A percentile compares a stretch with the other conserved stretches of the same genome.
Conservation (phyloP, 2,888 invertebrate species). For the Aproaerema taeniolella region DNA sequence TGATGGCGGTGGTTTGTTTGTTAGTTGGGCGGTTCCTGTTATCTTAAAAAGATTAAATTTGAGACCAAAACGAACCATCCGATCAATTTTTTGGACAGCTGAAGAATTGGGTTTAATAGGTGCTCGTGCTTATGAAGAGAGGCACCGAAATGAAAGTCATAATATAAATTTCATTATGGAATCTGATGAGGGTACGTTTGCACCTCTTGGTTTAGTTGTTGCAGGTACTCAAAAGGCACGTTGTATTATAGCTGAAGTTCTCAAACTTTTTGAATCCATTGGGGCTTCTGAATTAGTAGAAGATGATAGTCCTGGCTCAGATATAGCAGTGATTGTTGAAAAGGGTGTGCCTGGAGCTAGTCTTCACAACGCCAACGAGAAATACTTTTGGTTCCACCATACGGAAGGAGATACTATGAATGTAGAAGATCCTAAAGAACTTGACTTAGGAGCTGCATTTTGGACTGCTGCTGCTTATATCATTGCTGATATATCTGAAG, state of each 20-base stretch:
- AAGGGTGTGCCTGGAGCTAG: constrained; percentile 85
- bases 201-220: constrained; percentile 82
- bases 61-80: constrained; percentile 82
- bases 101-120: constrained; percentile 87
- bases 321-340: constrained; percentile 80
- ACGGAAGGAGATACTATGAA: constrained; percentile 88
- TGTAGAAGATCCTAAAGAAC: constrained; percentile 80
- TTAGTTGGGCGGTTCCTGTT: constrained; percentile 85
- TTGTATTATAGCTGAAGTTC: constrained; percentile 82
- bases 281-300: constrained; percentile 80
- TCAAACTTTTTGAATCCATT: constrained; percentile 81
- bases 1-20: constrained; percentile 88
- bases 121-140: constrained; percentile 79
- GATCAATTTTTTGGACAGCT: constrained; percentile 87
- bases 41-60: constrained; percentile 81
- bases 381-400: constrained; percentile 87
- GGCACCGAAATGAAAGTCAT: constrained; percentile 72
- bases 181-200: constrained; percentile 89
- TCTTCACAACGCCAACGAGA: constrained; percentile 81
- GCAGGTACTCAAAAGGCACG: constrained; percentile 78
- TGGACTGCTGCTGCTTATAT: constrained; percentile 88
- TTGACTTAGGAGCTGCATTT: constrained; percentile 86
- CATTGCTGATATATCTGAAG: constrained; percentile 84
- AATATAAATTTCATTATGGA: constrained; percentile 88
- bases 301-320: constrained; percentile 80